A percentile compares a stretch with the other conserved stretches of the same genome.
Evolutionary conservation across 2,888 invertebrate species (phyloP).

Genomic region (Pantelozetes paolii): DNA sequence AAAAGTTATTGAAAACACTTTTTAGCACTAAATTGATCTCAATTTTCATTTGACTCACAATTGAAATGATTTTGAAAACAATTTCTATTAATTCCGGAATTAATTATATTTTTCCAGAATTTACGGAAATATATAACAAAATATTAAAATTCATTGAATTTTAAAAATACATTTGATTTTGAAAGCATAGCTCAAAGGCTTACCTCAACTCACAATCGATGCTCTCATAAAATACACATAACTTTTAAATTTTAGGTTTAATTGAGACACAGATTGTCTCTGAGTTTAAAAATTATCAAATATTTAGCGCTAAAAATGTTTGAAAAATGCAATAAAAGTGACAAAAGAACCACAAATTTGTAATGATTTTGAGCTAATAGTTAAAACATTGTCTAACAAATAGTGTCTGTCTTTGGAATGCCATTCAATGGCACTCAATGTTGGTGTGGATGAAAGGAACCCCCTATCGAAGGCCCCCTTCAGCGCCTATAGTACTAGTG

Average conservation of each 20-base stretch:
- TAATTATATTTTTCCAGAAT: too few relatives aligned
- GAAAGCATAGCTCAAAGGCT: background rate
- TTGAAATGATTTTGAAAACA: too few relatives aligned
- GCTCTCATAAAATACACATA: background rate
- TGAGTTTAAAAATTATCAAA: background rate
- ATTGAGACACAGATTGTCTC: background rate
- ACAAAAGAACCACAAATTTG: background rate
- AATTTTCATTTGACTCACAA: too few relatives aligned
- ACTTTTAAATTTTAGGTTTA: background rate
- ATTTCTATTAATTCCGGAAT: too few relatives aligned
- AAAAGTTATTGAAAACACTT: too few relatives aligned
- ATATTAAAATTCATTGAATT: too few relatives aligned
- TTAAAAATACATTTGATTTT: background rate
- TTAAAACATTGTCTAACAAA: constrained; percentile 14
- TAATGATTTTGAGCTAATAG: constrained; percentile 7
- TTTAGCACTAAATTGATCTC: too few relatives aligned
- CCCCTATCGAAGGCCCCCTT: constrained; percentile 5
- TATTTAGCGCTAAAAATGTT: constrained; percentile 16
- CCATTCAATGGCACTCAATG: too few relatives aligned
- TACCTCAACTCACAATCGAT: constrained; percentile 13
- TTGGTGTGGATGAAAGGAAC: constrained; percentile 12
- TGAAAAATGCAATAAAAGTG: background rate
- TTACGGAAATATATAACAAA: too few relatives aligned
- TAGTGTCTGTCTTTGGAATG: background rate
- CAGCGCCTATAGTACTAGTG: background rate